Base-by-base conservation (phyloP, 2,797 vertebrate genomes). In the Denticeps clupeoides region DNA sequence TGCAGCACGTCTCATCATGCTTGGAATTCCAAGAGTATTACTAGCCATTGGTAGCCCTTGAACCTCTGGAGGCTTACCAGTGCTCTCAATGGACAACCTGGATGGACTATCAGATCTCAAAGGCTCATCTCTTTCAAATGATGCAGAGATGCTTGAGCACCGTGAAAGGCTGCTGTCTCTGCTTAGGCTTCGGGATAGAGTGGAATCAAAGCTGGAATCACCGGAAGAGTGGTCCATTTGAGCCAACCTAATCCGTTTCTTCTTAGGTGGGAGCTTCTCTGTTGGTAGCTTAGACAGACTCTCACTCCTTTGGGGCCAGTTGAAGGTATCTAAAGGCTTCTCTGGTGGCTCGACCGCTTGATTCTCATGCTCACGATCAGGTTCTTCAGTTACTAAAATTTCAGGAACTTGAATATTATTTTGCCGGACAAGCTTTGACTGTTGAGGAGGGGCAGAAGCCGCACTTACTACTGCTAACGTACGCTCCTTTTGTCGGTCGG, bases 321-420 rank as follows among this genome's bases (percentile, higher is more conserved):
- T 95, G 71, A 97, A 99, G 46, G 81, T 89, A 70, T 98, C 95
- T 4, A 73, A 58, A 7, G 74, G 62, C 58, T 89, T 90, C 50
- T 97, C 93, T 7, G 70, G 76, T 6, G 74, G 73, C 52, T 97
- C 93, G 0, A 57, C 73, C 33, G 67, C 70, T 11, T 88, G 91
- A 12, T 59, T 68, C 60, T 94, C 92, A 29, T 81, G 81, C 46
- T 96, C 92, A 70, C 81, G 77, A 62, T 99, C 95, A 1, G 95
- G 90, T 56, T 99, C 95, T 75, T 97, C 93, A 1, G 95, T 99
- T 53, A 99, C 95, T 56, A 98, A 70, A 64, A 99, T 99, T 75
- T 99, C 95, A 46, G 95, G 94, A 53, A 99, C 93, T 64, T 97
- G 93, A 61, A 98, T 97, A 60, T 96, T 95, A 67, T 87, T 95